These are phyloP conservation scores for Thymelicus lineola DNA, from an alignment of 2,888 invertebrate genomes.

Conservation along the genomic window DNA sequence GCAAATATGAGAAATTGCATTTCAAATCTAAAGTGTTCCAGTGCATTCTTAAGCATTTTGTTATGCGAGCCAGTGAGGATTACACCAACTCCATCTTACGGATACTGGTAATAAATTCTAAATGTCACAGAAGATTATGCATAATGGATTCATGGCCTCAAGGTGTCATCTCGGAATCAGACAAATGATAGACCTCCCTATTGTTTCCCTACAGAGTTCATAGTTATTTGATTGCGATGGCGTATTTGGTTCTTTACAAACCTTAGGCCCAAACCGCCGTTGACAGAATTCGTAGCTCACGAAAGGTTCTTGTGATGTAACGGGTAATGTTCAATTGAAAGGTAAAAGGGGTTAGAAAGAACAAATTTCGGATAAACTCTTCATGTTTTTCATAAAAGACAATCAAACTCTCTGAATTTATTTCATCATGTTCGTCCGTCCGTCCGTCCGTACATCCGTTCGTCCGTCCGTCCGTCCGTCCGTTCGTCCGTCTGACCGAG, in stretches of 20 bases:
- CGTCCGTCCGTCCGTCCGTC: too few relatives aligned
- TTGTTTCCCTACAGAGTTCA: constrained; percentile 46
- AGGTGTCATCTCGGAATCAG: constrained; percentile 56
- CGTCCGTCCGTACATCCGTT: too few relatives aligned
- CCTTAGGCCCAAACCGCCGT: constrained; percentile 45
- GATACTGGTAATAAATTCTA: constrained; percentile 75
- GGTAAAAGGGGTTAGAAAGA: constrained; percentile 44
- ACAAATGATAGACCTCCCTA: constrained; percentile 42
- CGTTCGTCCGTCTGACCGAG: too few relatives aligned
- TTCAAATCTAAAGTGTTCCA: constrained; percentile 25
- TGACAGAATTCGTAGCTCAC: constrained; percentile 55
- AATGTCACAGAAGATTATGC: constrained; percentile 77
- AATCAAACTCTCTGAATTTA: too few relatives aligned
- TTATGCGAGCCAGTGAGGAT: constrained; percentile 56
- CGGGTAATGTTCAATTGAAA: constrained; percentile 62
- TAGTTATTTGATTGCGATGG: constrained; percentile 43
- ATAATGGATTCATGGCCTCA: constrained; percentile 69
- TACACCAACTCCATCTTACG: constrained; percentile 68
- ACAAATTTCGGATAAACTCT: too few relatives aligned
- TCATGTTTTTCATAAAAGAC: too few relatives aligned
- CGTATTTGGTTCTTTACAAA: constrained; percentile 39
- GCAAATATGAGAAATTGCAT: constrained; percentile 16
- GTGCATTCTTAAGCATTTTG: constrained; percentile 27
- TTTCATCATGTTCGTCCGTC: too few relatives aligned
- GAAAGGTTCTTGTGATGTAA: constrained; percentile 55